Conservation (phyloP, 2,113 vertebrate species). For the Melanostigma gelatinosum region DNA sequence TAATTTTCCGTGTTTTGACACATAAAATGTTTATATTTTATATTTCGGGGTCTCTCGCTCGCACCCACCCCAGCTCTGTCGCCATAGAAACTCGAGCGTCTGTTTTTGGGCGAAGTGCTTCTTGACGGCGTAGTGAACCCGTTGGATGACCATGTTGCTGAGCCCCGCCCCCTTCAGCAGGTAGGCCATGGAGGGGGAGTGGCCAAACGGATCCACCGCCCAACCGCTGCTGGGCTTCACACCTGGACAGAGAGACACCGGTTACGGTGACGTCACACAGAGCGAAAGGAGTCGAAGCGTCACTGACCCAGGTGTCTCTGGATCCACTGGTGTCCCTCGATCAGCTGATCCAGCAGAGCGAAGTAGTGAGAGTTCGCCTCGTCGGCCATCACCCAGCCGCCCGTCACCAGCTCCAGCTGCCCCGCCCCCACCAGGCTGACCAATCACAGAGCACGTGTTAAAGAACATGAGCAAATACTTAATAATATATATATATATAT, state of each 20-base stretch:
- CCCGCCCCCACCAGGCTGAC: constrained; percentile 87
- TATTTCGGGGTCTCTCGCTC: not conserved
- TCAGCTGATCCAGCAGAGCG: constrained; percentile 90
- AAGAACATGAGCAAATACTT: not conserved
- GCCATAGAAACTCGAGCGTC: constrained; percentile 93
- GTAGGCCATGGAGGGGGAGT: constrained; percentile 93
- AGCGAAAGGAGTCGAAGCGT: not conserved
- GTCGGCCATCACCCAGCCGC: constrained; percentile 97
- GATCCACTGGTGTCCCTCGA: constrained; percentile 96
- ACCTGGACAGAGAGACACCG: constrained; percentile 73
- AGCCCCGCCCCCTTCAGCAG: constrained; percentile 90
- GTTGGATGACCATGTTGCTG: constrained; percentile 91
- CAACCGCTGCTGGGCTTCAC: constrained; percentile 89
- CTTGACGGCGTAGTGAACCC: constrained; percentile 93
- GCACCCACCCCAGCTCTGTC: constrained; percentile 91
- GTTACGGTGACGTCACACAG: not conserved
- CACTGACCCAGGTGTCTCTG: constrained; percentile 87
- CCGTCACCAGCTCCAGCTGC: constrained; percentile 93
- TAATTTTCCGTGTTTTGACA: not conserved
- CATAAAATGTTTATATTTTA: not conserved
- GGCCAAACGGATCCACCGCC: constrained; percentile 93
- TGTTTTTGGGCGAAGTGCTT: constrained; percentile 88
- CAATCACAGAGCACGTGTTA: constrained; percentile 57
- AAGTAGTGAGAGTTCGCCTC: constrained; percentile 93
- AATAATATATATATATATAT: not conserved